Evolutionary conservation across 2,888 invertebrate species (phyloP).

Genomic region (Cordilura impudica): DNA sequence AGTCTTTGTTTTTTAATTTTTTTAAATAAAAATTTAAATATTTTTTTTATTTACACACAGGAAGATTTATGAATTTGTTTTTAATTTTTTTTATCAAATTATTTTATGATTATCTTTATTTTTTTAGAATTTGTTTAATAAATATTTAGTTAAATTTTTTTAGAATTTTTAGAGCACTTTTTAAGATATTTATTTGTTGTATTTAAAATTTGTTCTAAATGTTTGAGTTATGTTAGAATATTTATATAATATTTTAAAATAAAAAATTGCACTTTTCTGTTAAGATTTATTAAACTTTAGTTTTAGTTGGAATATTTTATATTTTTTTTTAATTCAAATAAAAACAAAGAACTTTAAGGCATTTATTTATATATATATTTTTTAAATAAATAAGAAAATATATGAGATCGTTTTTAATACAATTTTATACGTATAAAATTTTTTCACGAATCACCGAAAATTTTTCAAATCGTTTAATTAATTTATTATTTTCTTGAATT

Average conservation of each 20-base stretch:
- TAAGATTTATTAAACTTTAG: constrained; percentile 10
- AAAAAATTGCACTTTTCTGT: constrained; percentile 42
- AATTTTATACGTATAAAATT: no score
- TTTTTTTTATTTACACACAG: no score
- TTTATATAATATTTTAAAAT: constrained; percentile 17
- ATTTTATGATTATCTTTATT: neutral
- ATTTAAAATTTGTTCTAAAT: constrained; percentile 43
- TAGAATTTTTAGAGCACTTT: neutral
- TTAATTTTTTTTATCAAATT: constrained; percentile 56
- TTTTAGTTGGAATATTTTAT: neutral
- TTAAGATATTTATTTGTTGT: neutral
- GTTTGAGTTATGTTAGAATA: neutral
- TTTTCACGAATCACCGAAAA: neutral
- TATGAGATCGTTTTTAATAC: constrained; percentile 43
- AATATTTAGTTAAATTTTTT: constrained; percentile 12
- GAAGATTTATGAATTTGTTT: neutral
- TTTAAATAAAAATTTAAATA: no score
- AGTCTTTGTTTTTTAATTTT: no score
- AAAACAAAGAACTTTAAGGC: constrained; percentile 53
- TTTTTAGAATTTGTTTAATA: neutral
- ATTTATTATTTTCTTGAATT: neutral
- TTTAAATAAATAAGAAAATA: neutral
- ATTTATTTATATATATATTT: constrained; percentile 43
- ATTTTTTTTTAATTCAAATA: constrained; percentile 4
- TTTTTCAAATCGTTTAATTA: neutral